These are phyloP conservation scores for Muricea muricata DNA, from an alignment of 92 coral and sea anemone genomes.

Conservation along the genomic window DNA sequence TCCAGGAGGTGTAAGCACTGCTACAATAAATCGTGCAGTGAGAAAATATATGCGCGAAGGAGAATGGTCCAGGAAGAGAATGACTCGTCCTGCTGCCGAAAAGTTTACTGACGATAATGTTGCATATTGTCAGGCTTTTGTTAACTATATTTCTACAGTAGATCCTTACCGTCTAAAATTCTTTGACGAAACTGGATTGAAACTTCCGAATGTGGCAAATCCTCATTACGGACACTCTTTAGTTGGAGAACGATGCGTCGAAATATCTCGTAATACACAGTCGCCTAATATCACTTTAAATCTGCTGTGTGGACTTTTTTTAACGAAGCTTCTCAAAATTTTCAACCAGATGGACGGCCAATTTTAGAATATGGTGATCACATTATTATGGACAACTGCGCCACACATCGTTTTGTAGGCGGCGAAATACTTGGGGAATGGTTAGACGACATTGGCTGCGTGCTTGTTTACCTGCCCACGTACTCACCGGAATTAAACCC, in stretches of 20 bases:
- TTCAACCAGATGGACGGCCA: slow-evolving; percentile 47
- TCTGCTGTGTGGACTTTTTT: slow-evolving; percentile 52
- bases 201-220: slow-evolving; percentile 46
- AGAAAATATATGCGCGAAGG: slow-evolving; percentile 55
- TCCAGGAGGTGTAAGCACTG: neutral
- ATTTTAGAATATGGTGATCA: slow-evolving; percentile 44
- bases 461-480: slow-evolving; percentile 52
- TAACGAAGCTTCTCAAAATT: slow-evolving; percentile 43
- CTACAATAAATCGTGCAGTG: neutral
- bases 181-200: neutral
- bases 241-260: slow-evolving; percentile 51
- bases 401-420: slow-evolving; percentile 50
- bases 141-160: slow-evolving; percentile 49
- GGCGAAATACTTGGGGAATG: slow-evolving; percentile 65
- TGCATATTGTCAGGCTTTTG: slow-evolving; percentile 61
- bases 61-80: slow-evolving; percentile 50
- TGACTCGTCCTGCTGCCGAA: slow-evolving; percentile 44
- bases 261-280: slow-evolving; percentile 35
- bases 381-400: slow-evolving; percentile 52
- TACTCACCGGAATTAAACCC: slow-evolving; percentile 71
- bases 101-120: slow-evolving; percentile 44
- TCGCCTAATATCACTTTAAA: slow-evolving; percentile 62
- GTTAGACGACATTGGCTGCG: slow-evolving; percentile 52
- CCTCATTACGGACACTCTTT: slow-evolving; percentile 60
- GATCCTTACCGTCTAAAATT: slow-evolving; percentile 13